Percentiles rank a stretch among this genome's conserved stretches.
Conservation (phyloP, 2,113 vertebrate genomes). For the Sturnus vulgaris region DNA sequence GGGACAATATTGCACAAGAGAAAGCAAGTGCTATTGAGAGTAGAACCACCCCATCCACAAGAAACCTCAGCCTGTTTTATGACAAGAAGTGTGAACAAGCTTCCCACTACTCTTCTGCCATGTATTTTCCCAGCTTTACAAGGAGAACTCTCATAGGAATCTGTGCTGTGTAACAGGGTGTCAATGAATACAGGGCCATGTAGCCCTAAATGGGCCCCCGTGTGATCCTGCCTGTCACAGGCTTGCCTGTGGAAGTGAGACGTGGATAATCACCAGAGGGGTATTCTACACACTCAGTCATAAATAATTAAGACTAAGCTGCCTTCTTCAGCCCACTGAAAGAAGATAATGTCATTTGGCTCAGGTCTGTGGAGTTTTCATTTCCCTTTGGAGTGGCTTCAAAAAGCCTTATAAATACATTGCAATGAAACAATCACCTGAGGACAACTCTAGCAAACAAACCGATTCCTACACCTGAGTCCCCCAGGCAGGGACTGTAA, state of each 20-base stretch:
- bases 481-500: not conserved
- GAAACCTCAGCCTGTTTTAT: not conserved
- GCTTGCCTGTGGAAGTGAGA: not conserved
- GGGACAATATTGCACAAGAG: not conserved
- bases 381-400: constrained; percentile 18
- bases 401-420: constrained; percentile 30
- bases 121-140: accelerated
- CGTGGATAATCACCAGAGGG: not conserved
- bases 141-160: not conserved
- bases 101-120: not conserved
- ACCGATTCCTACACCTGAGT: not conserved
- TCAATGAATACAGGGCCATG: not conserved
- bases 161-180: not conserved
- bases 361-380: not conserved
- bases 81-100: not conserved
- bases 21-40: not conserved
- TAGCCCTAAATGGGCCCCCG: not conserved
- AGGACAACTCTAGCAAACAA: constrained; percentile 25
- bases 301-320: constrained; percentile 55
- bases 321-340: not conserved
- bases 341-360: constrained; percentile 26
- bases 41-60: not conserved
- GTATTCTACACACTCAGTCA: not conserved
- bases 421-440: constrained; percentile 8
- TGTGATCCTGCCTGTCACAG: not conserved